These are phyloP conservation scores for Drosophila prostipennis DNA, from an alignment of 2,888 invertebrate genomes.

Conservation along the genomic window DNA sequence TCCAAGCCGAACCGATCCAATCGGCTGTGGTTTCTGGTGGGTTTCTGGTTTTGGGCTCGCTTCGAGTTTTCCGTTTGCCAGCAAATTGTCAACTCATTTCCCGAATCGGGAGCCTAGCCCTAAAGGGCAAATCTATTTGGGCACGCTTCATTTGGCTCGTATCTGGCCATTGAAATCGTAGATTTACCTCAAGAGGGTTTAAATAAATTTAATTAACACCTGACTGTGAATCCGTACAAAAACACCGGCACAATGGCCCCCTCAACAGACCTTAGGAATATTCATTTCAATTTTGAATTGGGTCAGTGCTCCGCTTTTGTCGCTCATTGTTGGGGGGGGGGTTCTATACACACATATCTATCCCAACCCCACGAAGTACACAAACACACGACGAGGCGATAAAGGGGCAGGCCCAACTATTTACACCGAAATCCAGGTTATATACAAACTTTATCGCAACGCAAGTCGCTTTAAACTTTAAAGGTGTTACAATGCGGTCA, in stretches of 20 bases:
- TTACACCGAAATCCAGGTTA: slow-evolving; percentile 24
- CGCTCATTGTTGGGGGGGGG: slow-evolving; percentile 1
- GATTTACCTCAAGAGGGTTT: slow-evolving; percentile 32
- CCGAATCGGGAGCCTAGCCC: slow-evolving; percentile 41
- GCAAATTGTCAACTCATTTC: slow-evolving; percentile 69
- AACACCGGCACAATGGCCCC: slow-evolving; percentile 40
- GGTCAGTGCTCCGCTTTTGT: slow-evolving; percentile 36
- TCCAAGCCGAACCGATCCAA: slow-evolving; percentile 19
- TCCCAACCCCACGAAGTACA: slow-evolving; percentile 25
- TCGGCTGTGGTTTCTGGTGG: slow-evolving; percentile 29
- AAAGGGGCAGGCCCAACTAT: slow-evolving; percentile 40
- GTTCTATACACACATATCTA: slow-evolving; percentile 4
- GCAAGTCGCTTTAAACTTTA: slow-evolving; percentile 1
- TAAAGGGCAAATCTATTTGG: slow-evolving; percentile 59
- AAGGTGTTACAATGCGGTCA: slow-evolving; percentile 2
- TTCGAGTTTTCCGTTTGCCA: slow-evolving; percentile 6
- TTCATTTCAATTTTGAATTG: slow-evolving; percentile 32
- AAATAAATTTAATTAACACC: slow-evolving; percentile 75
- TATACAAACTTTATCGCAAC: slow-evolving; percentile 11
- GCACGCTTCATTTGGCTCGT: slow-evolving; percentile 66
- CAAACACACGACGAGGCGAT: slow-evolving; percentile 49
- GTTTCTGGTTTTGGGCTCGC: slow-evolving; percentile 18
- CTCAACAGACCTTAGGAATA: slow-evolving; percentile 38
- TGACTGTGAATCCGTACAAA: slow-evolving; percentile 50
- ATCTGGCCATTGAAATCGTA: slow-evolving; percentile 31